phyloP scores from a whole-genome alignment of 2,797 vertebrate genomes.

The Acrossocheilus fasciatus region DNA sequence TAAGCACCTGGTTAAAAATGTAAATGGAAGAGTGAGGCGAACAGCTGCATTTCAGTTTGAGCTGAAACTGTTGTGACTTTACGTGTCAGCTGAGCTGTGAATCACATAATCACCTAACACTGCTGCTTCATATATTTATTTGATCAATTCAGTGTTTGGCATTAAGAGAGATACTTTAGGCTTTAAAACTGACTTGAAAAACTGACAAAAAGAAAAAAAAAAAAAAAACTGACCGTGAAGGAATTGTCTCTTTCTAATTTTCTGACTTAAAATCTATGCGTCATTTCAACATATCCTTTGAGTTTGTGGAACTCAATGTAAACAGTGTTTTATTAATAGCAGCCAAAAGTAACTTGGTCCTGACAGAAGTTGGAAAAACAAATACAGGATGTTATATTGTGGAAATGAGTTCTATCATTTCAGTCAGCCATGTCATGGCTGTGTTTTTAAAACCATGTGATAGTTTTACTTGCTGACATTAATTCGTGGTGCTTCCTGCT shows the following conservation, averaged over 20 bases:
- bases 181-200: background rate
- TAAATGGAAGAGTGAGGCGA: background rate
- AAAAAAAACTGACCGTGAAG: background rate
- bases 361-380: background rate
- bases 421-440: background rate
- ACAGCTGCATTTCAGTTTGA: background rate
- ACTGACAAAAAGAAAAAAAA: too few relatives aligned
- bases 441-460: background rate
- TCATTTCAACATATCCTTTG: background rate
- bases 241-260: background rate
- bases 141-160: background rate
- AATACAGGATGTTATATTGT: background rate
- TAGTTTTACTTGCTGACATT: background rate
- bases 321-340: background rate
- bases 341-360: background rate
- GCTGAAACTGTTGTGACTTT: slow-evolving; percentile 19
- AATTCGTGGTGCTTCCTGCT: background rate
- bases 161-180: background rate
- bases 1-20: slow-evolving; percentile 32
- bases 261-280: background rate
- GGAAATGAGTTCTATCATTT: background rate
- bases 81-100: background rate
- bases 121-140: background rate
- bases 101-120: slow-evolving; percentile 2
- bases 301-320: background rate